Base-by-base conservation (phyloP, 2,888 invertebrate species). In the Leptura quadrifasciata region DNA sequence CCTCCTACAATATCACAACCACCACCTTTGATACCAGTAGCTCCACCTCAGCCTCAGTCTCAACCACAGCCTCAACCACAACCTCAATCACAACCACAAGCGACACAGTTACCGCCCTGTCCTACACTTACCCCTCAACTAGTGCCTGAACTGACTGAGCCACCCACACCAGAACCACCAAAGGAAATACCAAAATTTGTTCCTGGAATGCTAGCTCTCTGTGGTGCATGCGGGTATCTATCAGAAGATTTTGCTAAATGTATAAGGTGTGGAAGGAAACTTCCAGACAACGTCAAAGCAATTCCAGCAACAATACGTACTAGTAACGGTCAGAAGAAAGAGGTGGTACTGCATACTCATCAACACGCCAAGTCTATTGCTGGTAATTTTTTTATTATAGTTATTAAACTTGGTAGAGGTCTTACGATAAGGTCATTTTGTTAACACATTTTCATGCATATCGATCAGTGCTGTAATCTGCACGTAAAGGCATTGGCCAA, bases 181-280 rank as follows among this genome's bases (percentile, higher is more conserved):
- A 85, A 88, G 77, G 87, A 90, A 83, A 80, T 87, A 69, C 92
- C 94, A 4, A 93, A 93, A 82, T 91, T 91, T 79, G 91, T 94
- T 35, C 92, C 93, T 52, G 95, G 95, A 68, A 94, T 93, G 90
- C 89, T 94, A 80, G 95, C 95, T 8, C 92, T 97, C 1, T 97
- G 97, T 88, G 92, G 93, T 79, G 91, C 92, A 80, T 97, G 97
- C 88, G 97, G 97, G 18, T 93, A 94, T 85, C 92, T 94, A 61
- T 95, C 96, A 69, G 91, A 92, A 83, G 94, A 96, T 88, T 95
- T 96, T 87, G 94, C 93, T 82, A 93, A 92, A 77, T 97, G 97
- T 89, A 93, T 94, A 88, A 88, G 82, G 79, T 82, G 68, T 17
- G 74, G 58, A 12, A 91, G 93, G 84, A 92, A 93, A 85, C 92